Base-by-base conservation (phyloP, 2,113 vertebrate genomes). In the Balaeniceps rex region DNA sequence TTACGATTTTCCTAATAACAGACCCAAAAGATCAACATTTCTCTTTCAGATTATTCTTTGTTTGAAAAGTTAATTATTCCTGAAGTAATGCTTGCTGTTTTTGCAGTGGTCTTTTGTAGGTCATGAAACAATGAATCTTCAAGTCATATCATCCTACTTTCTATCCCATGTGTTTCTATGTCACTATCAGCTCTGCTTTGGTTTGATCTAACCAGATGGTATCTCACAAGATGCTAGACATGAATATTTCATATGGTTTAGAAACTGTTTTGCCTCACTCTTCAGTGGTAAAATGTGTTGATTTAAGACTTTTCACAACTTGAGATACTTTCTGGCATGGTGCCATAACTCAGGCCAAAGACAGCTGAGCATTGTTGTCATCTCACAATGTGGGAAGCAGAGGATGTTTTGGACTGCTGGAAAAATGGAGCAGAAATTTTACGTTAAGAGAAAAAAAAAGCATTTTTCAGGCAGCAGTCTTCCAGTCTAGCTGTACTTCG, bases 181-280 rank as follows among this genome's bases (percentile, higher is more conserved):
- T 65, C 86, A 72, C 72, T 88, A 57, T 61, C 91, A 76, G 47
- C 91, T 94, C 91, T 76, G 88, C 83, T 90, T 74, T 77, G 80
- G 77, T 83, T 96, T 92, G 86, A 94, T 96, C 87, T 94, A 57
- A 78, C 80, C 96, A 96, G 96, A 93, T 96, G 94, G 96, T 87
- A 92, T 94, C 88, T 97, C 92, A 95, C 69, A 87, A 88, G 91
- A 96, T 82, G 72, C 93, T 92, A 96, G 94, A 92, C 94, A 95
- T 94, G 94, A 95, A 95, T 97, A 94, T 96, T 96, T 97, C 93
- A 92, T 97, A 83, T 9, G 40, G 66, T 91, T 94, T 88, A 90
- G 87, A 93, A 94, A 63, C 80, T 84, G 86, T 78, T 87, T 94
- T 95, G 90, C 87, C 83, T 95, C 81, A 36, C 65, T 96, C 87